Evolutionary conservation across 2,797 vertebrate species (phyloP).

Genomic region (Simalia tracyae): DNA sequence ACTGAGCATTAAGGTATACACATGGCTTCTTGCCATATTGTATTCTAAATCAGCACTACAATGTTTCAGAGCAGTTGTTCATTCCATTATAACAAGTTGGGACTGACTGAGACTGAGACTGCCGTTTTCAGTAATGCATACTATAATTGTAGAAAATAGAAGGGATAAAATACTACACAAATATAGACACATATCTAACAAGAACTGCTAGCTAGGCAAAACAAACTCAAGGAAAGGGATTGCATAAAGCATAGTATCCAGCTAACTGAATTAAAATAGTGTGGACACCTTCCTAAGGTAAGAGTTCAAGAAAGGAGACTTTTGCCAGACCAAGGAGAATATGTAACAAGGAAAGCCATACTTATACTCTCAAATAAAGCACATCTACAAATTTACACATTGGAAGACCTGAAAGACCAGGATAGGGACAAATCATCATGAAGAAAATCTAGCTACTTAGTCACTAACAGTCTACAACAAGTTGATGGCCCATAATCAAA

Average conservation of each 20-base stretch:
- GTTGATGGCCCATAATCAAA: not conserved
- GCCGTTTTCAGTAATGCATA: not conserved
- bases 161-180: not conserved
- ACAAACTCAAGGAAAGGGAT: not conserved
- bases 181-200: not conserved
- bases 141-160: not conserved
- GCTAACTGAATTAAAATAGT: not conserved
- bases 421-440: not conserved
- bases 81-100: not conserved
- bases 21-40: not conserved
- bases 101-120: no score
- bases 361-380: not conserved
- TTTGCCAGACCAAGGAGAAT: not conserved
- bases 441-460: not conserved
- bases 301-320: not conserved
- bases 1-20: not conserved
- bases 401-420: not conserved
- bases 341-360: not conserved
- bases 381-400: not conserved
- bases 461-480: not conserved
- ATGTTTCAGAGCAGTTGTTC: not conserved
- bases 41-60: not conserved
- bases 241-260: not conserved
- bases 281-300: not conserved
- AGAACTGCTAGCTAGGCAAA: not conserved